Base-by-base conservation (phyloP, 2,797 vertebrate species). In the Cuculus canorus region DNA sequence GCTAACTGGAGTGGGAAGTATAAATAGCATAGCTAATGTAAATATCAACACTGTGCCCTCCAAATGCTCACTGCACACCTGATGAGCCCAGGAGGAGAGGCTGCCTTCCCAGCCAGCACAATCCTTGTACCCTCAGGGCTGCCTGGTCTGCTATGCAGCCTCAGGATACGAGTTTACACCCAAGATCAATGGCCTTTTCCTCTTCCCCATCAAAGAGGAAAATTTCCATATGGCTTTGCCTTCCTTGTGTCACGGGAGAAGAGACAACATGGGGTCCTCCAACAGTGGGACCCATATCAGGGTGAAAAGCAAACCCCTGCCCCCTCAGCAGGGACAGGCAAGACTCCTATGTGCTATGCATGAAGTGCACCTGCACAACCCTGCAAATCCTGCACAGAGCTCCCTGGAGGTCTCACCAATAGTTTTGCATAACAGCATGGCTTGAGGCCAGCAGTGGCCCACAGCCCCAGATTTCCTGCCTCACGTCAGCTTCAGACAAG, bases 41-140 rank as follows among this genome's bases (percentile, higher is more conserved):
- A 96, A 92, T 72, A 94, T 64, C 82, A 68, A 66, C 90, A 61
- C 52, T 5, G 47, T 61, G 41, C 65, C 86, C 78, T 95, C 88
- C 91, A 68, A 93, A 84, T 7, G 23, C 61, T 76, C 9, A 0
- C 43, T 45, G 72, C 69, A 66, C 56, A 50, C 27, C 83, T 43
- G 69, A 10, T 23, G 11, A 64, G 13, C 24, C 10, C 33, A 7
- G 63, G 37, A 66, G 77, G 69, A 95, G 85, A 86, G 61, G 56
- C 33, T 57, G 45, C 75, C 19, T 71, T 43, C 66, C 77, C 24
- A 6, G n/a, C 5, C 48, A 87, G 28, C 45, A 69, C 30, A 73
- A 63, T 11, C 61, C 35, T 57, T 33, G 60, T n/a, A 88, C 80
- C 91, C 76, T 78, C 50, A 39, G 59, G 86, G 76, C 75, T 10